A percentile compares a stretch with the other conserved stretches of the same genome.
phyloP scores from a whole-genome alignment of 2,888 invertebrate species.

The Lepidocyrtoides sp. region DNA sequence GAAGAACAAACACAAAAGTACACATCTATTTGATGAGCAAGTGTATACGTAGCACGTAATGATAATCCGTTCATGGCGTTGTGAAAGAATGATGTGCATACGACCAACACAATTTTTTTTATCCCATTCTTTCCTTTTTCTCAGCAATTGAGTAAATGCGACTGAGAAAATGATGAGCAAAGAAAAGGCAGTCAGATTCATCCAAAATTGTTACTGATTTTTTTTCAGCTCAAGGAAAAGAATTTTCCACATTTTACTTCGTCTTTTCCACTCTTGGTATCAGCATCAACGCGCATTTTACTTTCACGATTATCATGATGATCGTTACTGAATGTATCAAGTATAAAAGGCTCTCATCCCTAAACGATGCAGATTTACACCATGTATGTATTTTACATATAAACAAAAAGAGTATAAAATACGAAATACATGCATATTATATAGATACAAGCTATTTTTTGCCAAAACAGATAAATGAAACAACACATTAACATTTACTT shows the following conservation, averaged over 20 bases:
- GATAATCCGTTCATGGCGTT: not conserved
- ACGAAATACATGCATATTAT: no score
- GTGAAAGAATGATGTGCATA: not conserved
- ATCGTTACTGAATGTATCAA: not conserved
- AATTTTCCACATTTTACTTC: not conserved
- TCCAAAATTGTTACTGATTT: constrained; percentile 9
- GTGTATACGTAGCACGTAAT: not conserved
- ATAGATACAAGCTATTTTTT: no score
- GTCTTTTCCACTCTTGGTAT: not conserved
- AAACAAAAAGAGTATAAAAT: no score
- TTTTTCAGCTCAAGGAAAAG: constrained; percentile 3
- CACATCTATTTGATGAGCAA: not conserved
- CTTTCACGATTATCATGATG: constrained; percentile 33
- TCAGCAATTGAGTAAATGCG: constrained; percentile 10
- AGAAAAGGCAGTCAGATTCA: constrained; percentile 20
- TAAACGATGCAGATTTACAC: not conserved
- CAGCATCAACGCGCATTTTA: not conserved
- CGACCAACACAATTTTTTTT: not conserved
- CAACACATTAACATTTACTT: no score
- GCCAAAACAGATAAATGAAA: no score
- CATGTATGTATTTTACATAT: no score
- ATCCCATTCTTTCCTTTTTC: not conserved
- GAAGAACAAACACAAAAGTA: constrained; percentile 32
- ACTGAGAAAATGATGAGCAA: not conserved
- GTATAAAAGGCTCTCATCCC: not conserved